These are phyloP conservation scores for rabbit (Oryctolagus cuniculus) DNA, from an alignment of 2,113 vertebrate genomes.

Conservation along the genomic window DNA sequence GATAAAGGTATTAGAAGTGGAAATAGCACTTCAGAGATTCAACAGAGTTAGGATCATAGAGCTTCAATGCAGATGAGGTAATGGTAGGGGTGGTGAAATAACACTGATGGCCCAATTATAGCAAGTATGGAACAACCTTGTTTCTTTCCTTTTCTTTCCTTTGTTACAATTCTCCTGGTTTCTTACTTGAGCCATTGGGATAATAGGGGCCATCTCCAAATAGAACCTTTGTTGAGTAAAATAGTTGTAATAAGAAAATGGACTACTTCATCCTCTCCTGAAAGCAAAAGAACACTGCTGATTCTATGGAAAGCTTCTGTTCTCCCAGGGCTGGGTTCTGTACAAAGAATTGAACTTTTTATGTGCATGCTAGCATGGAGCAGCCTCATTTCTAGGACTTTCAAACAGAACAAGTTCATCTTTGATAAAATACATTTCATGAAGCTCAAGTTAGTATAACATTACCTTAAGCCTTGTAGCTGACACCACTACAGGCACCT, in stretches of 20 bases:
- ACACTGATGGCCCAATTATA: neutral
- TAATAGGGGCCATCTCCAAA: slow-evolving; percentile 53
- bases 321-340: slow-evolving; percentile 1
- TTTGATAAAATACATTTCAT: slow-evolving; percentile 40
- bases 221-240: slow-evolving; percentile 57
- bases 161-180: slow-evolving; percentile 32
- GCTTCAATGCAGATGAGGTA: neutral
- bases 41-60: neutral
- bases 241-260: slow-evolving; percentile 71
- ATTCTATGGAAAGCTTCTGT: slow-evolving; percentile 42
- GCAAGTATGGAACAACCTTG: neutral
- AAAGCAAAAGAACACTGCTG: slow-evolving; percentile 42
- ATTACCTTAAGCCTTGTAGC: neutral
- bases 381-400: neutral
- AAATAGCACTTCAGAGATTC: neutral
- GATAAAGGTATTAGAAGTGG: neutral
- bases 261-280: slow-evolving; percentile 49
- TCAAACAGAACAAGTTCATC: slow-evolving; percentile 30
- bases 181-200: slow-evolving; percentile 12
- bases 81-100: neutral
- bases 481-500: slow-evolving; percentile 10
- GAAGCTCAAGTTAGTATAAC: slow-evolving; percentile 44
- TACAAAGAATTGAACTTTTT: slow-evolving; percentile 8
- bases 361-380: neutral
- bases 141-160: neutral